Conservation (phyloP, 1,140 invertebrate genomes). For the Bemisia tabaci region DNA sequence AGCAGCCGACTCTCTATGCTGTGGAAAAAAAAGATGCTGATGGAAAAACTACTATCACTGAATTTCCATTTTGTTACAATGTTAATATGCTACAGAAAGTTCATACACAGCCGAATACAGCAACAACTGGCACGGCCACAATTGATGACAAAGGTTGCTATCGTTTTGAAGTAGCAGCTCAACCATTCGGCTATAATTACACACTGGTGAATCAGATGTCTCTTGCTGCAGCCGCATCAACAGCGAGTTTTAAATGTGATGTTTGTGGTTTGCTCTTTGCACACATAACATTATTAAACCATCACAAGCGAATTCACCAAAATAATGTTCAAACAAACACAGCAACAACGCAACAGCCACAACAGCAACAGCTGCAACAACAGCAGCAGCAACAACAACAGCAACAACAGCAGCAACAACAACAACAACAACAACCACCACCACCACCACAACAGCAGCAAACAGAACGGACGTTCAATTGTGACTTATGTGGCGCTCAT, state of each 20-base stretch:
- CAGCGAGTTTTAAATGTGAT: slow-evolving; percentile 73
- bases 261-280: slow-evolving; percentile 69
- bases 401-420: slow-evolving; percentile 26
- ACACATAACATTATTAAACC: slow-evolving; percentile 58
- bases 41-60: slow-evolving; percentile 29
- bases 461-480: slow-evolving; percentile 21
- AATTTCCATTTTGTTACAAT: slow-evolving; percentile 41
- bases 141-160: slow-evolving; percentile 39
- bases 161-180: slow-evolving; percentile 36
- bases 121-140: slow-evolving; percentile 30
- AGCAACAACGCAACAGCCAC: slow-evolving; percentile 23
- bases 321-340: slow-evolving; percentile 27
- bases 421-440: slow-evolving; percentile 20
- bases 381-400: slow-evolving; percentile 19
- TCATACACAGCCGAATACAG: slow-evolving; percentile 28
- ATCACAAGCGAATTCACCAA: slow-evolving; percentile 64
- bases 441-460: slow-evolving; percentile 16
- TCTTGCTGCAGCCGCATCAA: slow-evolving; percentile 46
- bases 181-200: slow-evolving; percentile 39
- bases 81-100: slow-evolving; percentile 40
- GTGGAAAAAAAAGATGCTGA: slow-evolving; percentile 13
- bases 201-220: slow-evolving; percentile 41
- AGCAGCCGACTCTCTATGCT: slow-evolving; percentile 28
- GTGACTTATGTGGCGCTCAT: slow-evolving; percentile 25
- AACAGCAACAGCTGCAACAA: slow-evolving; percentile 18